These are phyloP conservation scores for Melitaea cinxia DNA, from an alignment of 1,140 invertebrate species.

Conservation along the genomic window DNA sequence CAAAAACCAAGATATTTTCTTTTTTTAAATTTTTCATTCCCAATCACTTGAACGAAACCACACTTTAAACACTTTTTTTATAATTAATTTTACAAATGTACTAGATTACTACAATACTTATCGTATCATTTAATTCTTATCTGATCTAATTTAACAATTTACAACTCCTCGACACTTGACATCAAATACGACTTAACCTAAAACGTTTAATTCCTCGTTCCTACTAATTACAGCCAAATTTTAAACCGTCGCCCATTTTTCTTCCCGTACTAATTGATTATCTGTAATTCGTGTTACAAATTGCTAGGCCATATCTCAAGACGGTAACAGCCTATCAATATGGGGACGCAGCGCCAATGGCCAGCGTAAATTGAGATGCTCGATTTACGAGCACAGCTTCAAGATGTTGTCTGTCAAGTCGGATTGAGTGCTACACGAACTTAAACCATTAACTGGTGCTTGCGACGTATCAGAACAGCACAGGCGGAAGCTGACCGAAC, in stretches of 20 bases:
- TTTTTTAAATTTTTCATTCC: too few relatives aligned
- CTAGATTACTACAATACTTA: too few relatives aligned
- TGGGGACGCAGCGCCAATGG: slow-evolving; percentile 47
- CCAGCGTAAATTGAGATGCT: slow-evolving; percentile 62
- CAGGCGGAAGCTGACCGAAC: not conserved
- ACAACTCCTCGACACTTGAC: too few relatives aligned
- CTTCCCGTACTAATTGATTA: slow-evolving; percentile 62
- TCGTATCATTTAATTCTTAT: too few relatives aligned
- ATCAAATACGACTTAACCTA: too few relatives aligned
- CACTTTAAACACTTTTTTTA: too few relatives aligned
- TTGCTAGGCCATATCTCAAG: slow-evolving; percentile 66
- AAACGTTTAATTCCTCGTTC: not conserved
- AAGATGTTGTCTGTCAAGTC: slow-evolving; percentile 36
- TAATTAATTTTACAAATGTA: too few relatives aligned
- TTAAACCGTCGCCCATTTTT: slow-evolving; percentile 31
- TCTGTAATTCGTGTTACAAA: slow-evolving; percentile 64
- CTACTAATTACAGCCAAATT: not conserved
- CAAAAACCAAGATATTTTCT: too few relatives aligned
- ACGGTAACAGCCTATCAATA: slow-evolving; percentile 73
- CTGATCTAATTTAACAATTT: too few relatives aligned
- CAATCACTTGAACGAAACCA: too few relatives aligned
- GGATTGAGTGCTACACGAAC: slow-evolving; percentile 33
- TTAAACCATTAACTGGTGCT: slow-evolving; percentile 19
- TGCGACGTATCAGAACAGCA: slow-evolving; percentile 1
- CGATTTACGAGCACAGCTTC: slow-evolving; percentile 58